Evolutionary conservation across 1,140 invertebrate species (phyloP).

Genomic region (Ooceraea biroi): DNA sequence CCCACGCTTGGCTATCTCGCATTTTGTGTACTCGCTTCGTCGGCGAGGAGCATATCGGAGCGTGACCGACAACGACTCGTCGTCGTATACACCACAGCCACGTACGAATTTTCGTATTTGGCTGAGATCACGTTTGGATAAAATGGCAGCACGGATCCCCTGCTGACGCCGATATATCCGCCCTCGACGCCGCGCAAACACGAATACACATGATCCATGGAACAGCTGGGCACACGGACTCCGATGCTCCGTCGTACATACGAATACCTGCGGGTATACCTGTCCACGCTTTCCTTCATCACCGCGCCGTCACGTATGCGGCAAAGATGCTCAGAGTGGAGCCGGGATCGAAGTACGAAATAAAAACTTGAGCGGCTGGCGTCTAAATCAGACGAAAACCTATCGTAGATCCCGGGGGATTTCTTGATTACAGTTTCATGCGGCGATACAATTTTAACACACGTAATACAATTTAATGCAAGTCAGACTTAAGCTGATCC

Average conservation of each 20-base stretch:
- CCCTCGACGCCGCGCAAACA: slow-evolving; percentile 38
- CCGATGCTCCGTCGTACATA: slow-evolving; percentile 4
- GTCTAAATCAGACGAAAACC: slow-evolving; percentile 46
- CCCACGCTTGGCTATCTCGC: slow-evolving; percentile 52
- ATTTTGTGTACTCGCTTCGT: slow-evolving; percentile 1
- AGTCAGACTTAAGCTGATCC: background rate
- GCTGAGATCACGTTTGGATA: slow-evolving; percentile 84
- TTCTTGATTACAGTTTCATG: slow-evolving; percentile 24
- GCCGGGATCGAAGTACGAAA: slow-evolving; percentile 20
- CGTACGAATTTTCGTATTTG: slow-evolving; percentile 84
- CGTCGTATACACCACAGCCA: slow-evolving; percentile 73
- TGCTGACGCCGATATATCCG: slow-evolving; percentile 72
- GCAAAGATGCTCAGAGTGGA: slow-evolving; percentile 27
- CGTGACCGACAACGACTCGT: slow-evolving; percentile 21
- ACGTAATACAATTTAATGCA: background rate
- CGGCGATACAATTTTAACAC: background rate
- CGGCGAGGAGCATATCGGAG: slow-evolving; percentile 53
- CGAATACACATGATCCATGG: slow-evolving; percentile 10
- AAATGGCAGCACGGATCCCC: slow-evolving; percentile 80
- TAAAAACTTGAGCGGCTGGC: slow-evolving; percentile 10
- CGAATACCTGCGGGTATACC: slow-evolving; percentile 59
- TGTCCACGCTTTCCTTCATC: slow-evolving; percentile 74
- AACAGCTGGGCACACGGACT: slow-evolving; percentile 52
- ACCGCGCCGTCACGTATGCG: slow-evolving; percentile 72
- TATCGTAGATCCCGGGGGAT: background rate